These are phyloP conservation scores for Phenganax marumi DNA, from an alignment of 92 coral and sea anemone genomes.

Conservation along the genomic window DNA sequence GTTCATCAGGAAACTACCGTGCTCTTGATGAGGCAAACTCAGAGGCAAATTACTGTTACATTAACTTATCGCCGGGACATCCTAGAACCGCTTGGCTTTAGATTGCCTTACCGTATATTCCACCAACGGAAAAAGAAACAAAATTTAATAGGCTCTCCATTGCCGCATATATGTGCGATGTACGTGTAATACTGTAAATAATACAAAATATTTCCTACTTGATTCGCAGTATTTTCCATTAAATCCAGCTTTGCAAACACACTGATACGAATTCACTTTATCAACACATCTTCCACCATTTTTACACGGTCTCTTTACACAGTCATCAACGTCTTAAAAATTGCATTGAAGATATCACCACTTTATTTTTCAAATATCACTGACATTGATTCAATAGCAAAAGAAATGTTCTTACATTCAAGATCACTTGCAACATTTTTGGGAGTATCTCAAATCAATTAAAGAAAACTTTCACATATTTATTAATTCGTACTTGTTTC, in stretches of 20 bases:
- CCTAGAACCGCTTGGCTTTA: no score
- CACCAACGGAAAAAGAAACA: no score
- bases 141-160: no score
- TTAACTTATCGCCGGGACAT: no score
- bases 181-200: no score
- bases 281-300: conserved; percentile 27
- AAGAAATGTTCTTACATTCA: no score
- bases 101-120: no score
- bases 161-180: no score
- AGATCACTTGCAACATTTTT: neutral
- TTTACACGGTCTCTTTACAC: conserved; percentile 7
- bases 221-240: neutral
- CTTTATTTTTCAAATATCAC: neutral
- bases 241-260: conserved; percentile 12
- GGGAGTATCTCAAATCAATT: neutral
- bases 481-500: conserved; percentile 18
- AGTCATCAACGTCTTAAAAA: conserved; percentile 1
- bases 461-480: neutral
- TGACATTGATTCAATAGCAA: neutral
- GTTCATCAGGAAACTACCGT: no score
- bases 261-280: conserved; percentile 18
- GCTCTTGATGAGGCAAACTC: no score
- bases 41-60: no score
- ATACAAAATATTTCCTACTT: no score
- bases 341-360: neutral